Evolutionary conservation across 1,140 invertebrate species (phyloP), one percentile per base, ranked within the genome.

Genomic region (Caenorhabditis remanei): DNA sequence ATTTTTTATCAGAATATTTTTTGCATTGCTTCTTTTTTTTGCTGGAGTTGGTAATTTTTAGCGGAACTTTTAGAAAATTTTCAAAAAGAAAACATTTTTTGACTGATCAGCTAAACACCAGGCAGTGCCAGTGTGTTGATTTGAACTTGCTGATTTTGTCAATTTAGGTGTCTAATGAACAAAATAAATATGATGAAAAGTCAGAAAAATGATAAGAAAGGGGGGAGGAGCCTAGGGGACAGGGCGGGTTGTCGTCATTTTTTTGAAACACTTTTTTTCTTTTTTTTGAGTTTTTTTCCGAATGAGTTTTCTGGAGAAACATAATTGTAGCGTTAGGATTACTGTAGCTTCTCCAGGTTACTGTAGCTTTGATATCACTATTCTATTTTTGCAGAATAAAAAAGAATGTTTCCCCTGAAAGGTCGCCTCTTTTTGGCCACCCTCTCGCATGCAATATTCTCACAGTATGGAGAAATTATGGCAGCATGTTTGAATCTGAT

Each of bases 391-490:
- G 2, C 32, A 75, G 24, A 16, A n/a, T n/a, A n/a, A n/a, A n/a
- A 8, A 9, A 75, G 7, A 50, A n/a, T 75, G 21, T 40, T 46
- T 21, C 67, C 43, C 21, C 46, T 82, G 6, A 24, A 8, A 3
- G 41, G 56, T 41, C 79, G 79, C 4, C 16, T 83, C 9, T 58
- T 83, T 14, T 58, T 21, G 79, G 79, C 56, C 3, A 83, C 79
- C 4, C 48, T 83, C 1, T 55, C 56, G 1, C 79, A 83, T 55
- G 79, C 79, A 16, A 24, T 83, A 21, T 83, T 83, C 40, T 55
- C 79, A 14, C 79, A 83, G 21, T 83, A 56, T 24, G 79, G 79
- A 40, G 79, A 83, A 55, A 58, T 58, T 11, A 83, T 83, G 79
- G 56, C 56, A 5, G 79, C 50, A 4, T 83, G 79, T 24, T 55